Evolutionary conservation across 1,140 invertebrate species (phyloP).

Genomic region (Zaprionus gabonicus): DNA sequence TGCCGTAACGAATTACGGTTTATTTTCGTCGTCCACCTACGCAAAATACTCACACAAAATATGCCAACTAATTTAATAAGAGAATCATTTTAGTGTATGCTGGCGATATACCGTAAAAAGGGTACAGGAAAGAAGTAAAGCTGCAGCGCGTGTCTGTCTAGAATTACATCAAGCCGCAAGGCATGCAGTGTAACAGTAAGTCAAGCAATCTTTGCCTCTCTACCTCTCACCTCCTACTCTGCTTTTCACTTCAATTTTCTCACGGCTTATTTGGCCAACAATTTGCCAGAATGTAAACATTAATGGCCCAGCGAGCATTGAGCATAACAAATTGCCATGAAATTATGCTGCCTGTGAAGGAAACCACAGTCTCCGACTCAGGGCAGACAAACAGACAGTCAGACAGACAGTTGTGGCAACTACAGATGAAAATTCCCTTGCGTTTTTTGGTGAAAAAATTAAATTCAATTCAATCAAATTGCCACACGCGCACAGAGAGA

Average conservation of each 20-base stretch:
- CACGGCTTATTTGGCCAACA: conserved; percentile 26
- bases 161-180: neutral
- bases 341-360: conserved; percentile 31
- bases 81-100: conserved; percentile 22
- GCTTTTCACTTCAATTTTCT: neutral
- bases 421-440: conserved; percentile 9
- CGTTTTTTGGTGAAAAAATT: conserved; percentile 24
- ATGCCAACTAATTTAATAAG: conserved; percentile 2
- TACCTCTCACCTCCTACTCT: neutral
- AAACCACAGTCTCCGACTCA: conserved; percentile 20
- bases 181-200: neutral
- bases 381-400: conserved; percentile 3
- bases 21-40: neutral
- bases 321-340: conserved; percentile 48
- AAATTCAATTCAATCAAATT: conserved; percentile 49
- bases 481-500: conserved; percentile 7
- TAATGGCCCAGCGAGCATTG: conserved; percentile 46
- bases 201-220: neutral
- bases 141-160: neutral
- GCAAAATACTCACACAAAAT: neutral
- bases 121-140: neutral
- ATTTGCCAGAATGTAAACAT: conserved; percentile 40
- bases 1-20: conserved; percentile 21
- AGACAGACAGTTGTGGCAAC: neutral
- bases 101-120: neutral